phyloP scores from a whole-genome alignment of 2,113 vertebrate genomes.

The Fulica atra region DNA sequence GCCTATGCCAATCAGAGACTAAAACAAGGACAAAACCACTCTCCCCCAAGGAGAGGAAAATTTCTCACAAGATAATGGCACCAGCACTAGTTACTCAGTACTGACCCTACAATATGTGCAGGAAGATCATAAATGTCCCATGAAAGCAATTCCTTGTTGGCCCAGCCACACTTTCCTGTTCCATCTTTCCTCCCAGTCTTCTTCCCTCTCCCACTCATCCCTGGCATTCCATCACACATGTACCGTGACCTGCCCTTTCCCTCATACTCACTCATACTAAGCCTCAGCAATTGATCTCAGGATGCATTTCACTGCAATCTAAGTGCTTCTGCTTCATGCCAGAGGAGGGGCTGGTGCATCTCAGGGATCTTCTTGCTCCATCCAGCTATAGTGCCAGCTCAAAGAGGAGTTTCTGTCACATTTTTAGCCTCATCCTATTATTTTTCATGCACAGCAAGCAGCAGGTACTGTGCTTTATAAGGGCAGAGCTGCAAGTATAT shows the following conservation, averaged over 20 bases:
- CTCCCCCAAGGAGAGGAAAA: not conserved
- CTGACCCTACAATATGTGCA: not conserved
- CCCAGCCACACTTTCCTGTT: not conserved
- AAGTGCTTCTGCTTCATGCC: too few relatives aligned
- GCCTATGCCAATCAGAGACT: fast-evolving
- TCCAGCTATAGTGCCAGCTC: not conserved
- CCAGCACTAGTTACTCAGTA: not conserved
- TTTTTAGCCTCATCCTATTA: not conserved
- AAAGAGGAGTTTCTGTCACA: not conserved
- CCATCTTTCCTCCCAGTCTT: not conserved
- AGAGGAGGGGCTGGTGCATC: not conserved
- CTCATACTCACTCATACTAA: too few relatives aligned
- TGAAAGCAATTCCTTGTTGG: not conserved
- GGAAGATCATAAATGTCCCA: not conserved
- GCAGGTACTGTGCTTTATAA: not conserved
- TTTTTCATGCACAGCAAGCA: not conserved
- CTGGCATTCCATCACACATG: not conserved
- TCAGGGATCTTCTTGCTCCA: not conserved
- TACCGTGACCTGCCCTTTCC: not conserved
- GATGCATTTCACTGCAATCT: too few relatives aligned
- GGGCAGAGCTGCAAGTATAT: too few relatives aligned
- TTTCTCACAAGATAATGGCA: not conserved
- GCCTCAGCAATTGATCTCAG: too few relatives aligned
- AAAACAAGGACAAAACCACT: not conserved
- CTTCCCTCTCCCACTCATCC: not conserved